Conservation (phyloP, 2,113 vertebrate species). For the Petrocephalus zakoni region DNA sequence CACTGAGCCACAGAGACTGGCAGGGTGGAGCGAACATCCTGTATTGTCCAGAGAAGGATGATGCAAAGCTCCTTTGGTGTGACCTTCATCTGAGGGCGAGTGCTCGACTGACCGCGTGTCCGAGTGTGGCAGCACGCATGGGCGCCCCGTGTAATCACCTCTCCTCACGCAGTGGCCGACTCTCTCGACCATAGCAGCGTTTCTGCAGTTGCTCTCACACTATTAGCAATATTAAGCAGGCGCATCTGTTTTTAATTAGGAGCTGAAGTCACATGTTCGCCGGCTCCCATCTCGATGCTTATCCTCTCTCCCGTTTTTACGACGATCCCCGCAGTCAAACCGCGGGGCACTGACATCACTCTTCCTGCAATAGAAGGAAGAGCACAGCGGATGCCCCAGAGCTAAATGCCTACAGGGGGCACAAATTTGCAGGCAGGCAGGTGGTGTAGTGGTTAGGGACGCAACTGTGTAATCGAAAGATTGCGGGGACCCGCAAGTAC, state of each 20-base stretch:
- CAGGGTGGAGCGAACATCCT: not conserved
- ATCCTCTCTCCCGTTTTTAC: not conserved
- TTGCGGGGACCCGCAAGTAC: too few species aligned
- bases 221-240: conserved; percentile 18
- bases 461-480: too few species aligned
- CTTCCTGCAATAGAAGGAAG: not conserved
- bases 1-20: not conserved
- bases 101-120: not conserved
- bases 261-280: not conserved
- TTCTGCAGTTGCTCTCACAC: not conserved
- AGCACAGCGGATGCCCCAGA: not conserved
- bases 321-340: not conserved
- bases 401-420: not conserved
- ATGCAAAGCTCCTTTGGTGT: not conserved
- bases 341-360: not conserved
- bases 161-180: not conserved
- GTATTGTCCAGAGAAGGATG: not conserved
- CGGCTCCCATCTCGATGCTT: not conserved
- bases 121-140: not conserved
- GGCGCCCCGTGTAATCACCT: not conserved
- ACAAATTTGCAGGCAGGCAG: too few species aligned
- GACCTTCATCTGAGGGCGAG: not conserved
- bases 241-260: conserved; percentile 20
- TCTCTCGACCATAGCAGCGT: not conserved
- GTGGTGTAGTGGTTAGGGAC: too few species aligned